Conservation (phyloP, 2,113 vertebrate genomes). For the Oncorhynchus keta region DNA sequence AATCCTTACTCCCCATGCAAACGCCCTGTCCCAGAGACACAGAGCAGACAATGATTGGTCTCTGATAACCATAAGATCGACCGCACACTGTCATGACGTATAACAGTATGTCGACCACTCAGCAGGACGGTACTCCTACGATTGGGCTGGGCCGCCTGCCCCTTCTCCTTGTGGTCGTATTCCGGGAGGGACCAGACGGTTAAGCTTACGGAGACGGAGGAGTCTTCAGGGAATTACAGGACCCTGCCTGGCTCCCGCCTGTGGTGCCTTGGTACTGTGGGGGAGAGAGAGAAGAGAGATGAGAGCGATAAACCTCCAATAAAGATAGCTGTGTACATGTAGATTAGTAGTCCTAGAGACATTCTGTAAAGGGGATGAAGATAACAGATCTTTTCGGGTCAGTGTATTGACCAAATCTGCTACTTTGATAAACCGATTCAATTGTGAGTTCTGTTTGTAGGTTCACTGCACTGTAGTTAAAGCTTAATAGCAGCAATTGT, state of each 20-base stretch:
- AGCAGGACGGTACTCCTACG: constrained; percentile 25
- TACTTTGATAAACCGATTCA: no score
- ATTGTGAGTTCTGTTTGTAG: no score
- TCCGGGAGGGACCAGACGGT: constrained; percentile 32
- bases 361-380: background rate
- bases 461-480: no score
- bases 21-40: constrained; percentile 43
- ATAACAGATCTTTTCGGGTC: no score
- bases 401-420: no score
- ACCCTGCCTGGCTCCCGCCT: constrained; percentile 73
- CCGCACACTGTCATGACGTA: constrained; percentile 7
- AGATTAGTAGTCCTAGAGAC: background rate
- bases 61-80: constrained; percentile 34
- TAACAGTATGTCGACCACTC: constrained; percentile 11
- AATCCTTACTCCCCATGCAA: constrained; percentile 66
- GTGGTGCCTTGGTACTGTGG: constrained; percentile 68
- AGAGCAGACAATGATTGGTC: constrained; percentile 34
- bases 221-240: constrained; percentile 77
- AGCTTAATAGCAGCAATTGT: no score
- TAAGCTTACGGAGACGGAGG: constrained; percentile 71
- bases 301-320: background rate
- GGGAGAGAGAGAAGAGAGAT: constrained; percentile 16
- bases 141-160: constrained; percentile 17
- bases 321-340: background rate
- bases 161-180: constrained; percentile 12